Base-by-base conservation (phyloP, 2,888 invertebrate species). In the Melanostoma mellinum region DNA sequence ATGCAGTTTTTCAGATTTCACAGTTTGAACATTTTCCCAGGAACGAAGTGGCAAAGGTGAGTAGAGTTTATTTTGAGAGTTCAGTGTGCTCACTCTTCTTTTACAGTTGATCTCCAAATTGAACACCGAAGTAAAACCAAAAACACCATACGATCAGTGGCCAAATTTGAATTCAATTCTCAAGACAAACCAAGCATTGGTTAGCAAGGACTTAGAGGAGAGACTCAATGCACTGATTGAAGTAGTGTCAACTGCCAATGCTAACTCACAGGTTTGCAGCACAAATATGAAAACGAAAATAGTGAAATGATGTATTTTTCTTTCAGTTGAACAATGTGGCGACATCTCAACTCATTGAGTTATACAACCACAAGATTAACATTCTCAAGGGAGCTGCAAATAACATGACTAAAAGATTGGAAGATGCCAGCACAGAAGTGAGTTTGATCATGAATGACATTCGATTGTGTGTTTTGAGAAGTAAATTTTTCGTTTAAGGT, bases 311-410 rank as follows among this genome's bases (percentile, higher is more conserved):
- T 33, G 5, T 10, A 6, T 38, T 50, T 79, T 56, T 5, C 0
- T 9, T 86, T 42, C 30, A 86, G 85, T 69, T 90, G 10, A 88
- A 90, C n/a, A 88, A 90, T 73, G 86, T 89, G 6, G 88, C 90
- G 2, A 89, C 90, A 4, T 90, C 91, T 0, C 90, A 91, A 86
- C 87, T 91, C 38, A 89, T 91, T 67, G 90, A 91, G 75, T 61
- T 91, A 38, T 91, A 89, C 42, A 90, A 89, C 63, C 90, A 90
- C 85, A 91, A 90, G 87, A 89, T 90, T 42, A 88, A 90, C 44
- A 89, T 90, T 72, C 88, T 88, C 9, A 88, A 87, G 42, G 87
- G 87, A 20, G 81, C 87, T 5, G 86, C 89, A 44, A 86, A 81
- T 8, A 87, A 87, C 50, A 87, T 90, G 87, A 87, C 88, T 8